These are phyloP conservation scores for Drosophila nebulosa DNA, from an alignment of 1,140 invertebrate genomes.

Conservation along the genomic window DNA sequence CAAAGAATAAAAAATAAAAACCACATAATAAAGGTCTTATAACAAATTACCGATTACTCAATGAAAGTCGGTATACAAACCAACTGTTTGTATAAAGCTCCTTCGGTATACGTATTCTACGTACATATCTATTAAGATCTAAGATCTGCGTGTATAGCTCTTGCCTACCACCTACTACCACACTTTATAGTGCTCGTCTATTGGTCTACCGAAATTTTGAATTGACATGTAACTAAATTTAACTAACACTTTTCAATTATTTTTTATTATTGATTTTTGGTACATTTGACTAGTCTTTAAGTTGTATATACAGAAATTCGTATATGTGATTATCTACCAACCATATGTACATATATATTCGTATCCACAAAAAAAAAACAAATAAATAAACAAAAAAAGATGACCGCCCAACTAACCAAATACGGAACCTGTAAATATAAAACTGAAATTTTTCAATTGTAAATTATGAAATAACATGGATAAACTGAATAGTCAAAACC, in stretches of 20 bases:
- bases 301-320: slow-evolving; percentile 75
- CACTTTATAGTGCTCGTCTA: slow-evolving; percentile 63
- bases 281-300: slow-evolving; percentile 69
- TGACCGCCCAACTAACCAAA: slow-evolving; percentile 9
- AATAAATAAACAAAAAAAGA: slow-evolving; percentile 16
- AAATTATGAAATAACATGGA: slow-evolving; percentile 67
- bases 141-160: slow-evolving; percentile 50
- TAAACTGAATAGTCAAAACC: slow-evolving; percentile 20
- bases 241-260: slow-evolving; percentile 65
- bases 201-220: slow-evolving; percentile 57
- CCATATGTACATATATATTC: slow-evolving; percentile 71
- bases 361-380: slow-evolving; percentile 39
- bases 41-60: slow-evolving; percentile 27
- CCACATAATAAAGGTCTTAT: slow-evolving; percentile 34
- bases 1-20: slow-evolving; percentile 20
- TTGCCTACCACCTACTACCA: slow-evolving; percentile 47
- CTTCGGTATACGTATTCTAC: slow-evolving; percentile 4
- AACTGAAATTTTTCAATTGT: slow-evolving; percentile 62
- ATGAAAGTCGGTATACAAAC: slow-evolving; percentile 43
- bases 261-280: slow-evolving; percentile 68
- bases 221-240: slow-evolving; percentile 73
- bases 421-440: slow-evolving; percentile 67
- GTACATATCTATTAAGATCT: slow-evolving; percentile 39
- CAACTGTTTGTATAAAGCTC: slow-evolving; percentile 54
- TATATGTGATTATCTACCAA: slow-evolving; percentile 47